A percentile compares a stretch with the other conserved stretches of the same genome.
phyloP scores from a whole-genome alignment of 2,797 vertebrate species.

The Sarcophilus harrisii region DNA sequence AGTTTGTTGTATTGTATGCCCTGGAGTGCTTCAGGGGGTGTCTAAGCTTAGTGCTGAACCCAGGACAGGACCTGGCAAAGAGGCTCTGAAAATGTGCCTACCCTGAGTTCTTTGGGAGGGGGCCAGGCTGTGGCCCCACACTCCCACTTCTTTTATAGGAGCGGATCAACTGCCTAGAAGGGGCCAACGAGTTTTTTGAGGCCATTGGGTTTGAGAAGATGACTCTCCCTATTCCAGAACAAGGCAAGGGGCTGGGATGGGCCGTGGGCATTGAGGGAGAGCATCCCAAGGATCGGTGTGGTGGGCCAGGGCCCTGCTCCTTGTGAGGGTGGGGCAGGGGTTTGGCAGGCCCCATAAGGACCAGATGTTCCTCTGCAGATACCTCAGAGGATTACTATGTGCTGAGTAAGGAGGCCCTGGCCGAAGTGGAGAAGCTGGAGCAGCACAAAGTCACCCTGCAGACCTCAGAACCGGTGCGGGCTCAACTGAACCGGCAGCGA shows the following conservation, averaged over 20 bases:
- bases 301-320: not conserved
- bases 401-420: conserved; percentile 86
- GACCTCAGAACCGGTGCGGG: conserved; percentile 89
- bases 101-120: not conserved
- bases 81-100: not conserved
- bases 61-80: not conserved
- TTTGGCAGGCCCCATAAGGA: not conserved
- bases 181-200: conserved; percentile 91
- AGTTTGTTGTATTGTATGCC: too few relatives aligned
- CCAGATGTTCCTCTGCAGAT: conserved; percentile 31
- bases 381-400: conserved; percentile 93
- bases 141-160: conserved; percentile 85
- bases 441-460: conserved; percentile 88
- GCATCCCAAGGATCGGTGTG: not conserved
- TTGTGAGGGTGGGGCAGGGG: not conserved
- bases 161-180: conserved; percentile 92
- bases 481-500: conserved; percentile 90
- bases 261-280: not conserved
- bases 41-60: not conserved
- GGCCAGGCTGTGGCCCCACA: not conserved
- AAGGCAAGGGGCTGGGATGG: conserved; percentile 85
- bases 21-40: not conserved
- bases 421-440: conserved; percentile 87
- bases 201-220: conserved; percentile 92
- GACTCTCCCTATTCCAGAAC: conserved; percentile 87